Evolutionary conservation across 2,113 vertebrate species (phyloP), one percentile per base, ranked within the genome.

Genomic region (Gopherus flavomarginatus): DNA sequence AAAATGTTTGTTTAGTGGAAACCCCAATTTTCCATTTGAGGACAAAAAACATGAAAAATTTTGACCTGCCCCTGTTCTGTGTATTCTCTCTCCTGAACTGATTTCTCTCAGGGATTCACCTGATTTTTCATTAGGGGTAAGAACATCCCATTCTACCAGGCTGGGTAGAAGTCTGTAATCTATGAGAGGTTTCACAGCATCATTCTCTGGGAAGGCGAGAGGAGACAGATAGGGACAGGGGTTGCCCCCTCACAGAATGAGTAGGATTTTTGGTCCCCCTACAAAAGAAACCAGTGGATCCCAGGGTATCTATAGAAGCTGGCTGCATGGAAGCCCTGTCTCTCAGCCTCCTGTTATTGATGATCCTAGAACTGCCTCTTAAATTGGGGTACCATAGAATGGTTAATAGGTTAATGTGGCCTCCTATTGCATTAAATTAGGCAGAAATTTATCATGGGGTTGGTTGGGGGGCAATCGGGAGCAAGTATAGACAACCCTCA

Each of bases 1-100:
- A 62, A 62, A 62, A 62, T 62, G 29, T 84, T 87, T 94, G 21
- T 82, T 95, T 38, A n/a, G 57, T 38, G 92, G 53, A n/a, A 85
- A 89, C 90, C 1, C 6, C 54, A 14, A 42, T 83, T 93, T 94
- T 94, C 87, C n/a, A 88, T 3, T 62, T 62, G 59, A 42, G 44
- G 11, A 81, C 72, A 31, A 78, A n/a, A 80, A 44, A 2, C 3
- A 47, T 80, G 27, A 8, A 12, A 44, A 27, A 65, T 86, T 84
- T 89, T 84, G 26, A 22, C 17, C 19, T 77, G 44, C 62, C 27
- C 56, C 44, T 62, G 4, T 72, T 13, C 72, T 35, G 44, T 59
- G 78, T 80, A 38, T 31, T 88, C 38, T 53, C 19, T 87, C 78
- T 93, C 72, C n/a, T 44, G 7, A 1, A 1, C 16, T 35, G 83